These are phyloP conservation scores for Crocidura indochinensis DNA, from an alignment of 2,797 vertebrate species.

Conservation along the genomic window DNA sequence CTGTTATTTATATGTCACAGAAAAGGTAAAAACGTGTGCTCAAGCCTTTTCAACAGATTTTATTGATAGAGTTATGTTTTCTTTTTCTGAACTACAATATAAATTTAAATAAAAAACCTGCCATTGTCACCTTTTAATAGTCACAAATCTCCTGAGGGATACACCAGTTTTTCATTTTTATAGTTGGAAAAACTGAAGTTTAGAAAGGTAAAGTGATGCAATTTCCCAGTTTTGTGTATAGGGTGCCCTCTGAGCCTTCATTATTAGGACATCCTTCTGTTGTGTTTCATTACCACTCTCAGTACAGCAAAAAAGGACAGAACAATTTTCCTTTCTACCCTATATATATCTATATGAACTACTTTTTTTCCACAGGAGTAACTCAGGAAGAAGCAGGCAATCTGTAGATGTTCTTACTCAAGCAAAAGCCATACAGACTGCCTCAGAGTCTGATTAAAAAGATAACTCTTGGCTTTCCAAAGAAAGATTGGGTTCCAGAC, in stretches of 20 bases:
- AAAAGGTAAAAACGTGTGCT: not conserved
- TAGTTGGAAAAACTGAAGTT: not conserved
- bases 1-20: not conserved
- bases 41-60: slow-evolving; percentile 6
- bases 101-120: not conserved
- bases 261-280: not conserved
- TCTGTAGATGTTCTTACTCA: not conserved
- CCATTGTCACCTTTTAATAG: not conserved
- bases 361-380: not conserved
- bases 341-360: not conserved
- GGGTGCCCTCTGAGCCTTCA: not conserved
- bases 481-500: not conserved
- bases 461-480: slow-evolving; percentile 29
- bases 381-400: not conserved
- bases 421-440: not conserved
- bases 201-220: not conserved
- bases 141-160: not conserved
- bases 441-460: slow-evolving; percentile 12
- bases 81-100: not conserved
- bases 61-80: not conserved
- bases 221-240: not conserved
- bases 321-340: not conserved
- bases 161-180: not conserved
- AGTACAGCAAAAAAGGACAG: not conserved
- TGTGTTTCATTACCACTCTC: not conserved